Conservation (phyloP, 2,888 invertebrate genomes). For the Cosmia trapezina region DNA sequence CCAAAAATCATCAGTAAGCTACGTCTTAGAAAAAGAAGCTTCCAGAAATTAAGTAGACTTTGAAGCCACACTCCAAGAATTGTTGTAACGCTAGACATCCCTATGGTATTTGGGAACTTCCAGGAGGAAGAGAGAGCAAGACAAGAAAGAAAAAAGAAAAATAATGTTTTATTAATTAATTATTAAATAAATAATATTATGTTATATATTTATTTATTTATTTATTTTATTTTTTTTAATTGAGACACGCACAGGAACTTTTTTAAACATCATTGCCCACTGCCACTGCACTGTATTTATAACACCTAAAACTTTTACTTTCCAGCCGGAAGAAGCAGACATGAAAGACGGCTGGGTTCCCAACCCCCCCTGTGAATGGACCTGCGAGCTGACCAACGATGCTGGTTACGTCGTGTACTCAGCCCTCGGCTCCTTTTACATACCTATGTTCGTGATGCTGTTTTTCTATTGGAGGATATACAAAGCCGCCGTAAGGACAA, state of each 20-base stretch:
- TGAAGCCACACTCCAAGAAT: neutral
- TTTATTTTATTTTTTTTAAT: no score
- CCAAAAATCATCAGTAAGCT: neutral
- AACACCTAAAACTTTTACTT: neutral
- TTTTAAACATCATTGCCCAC: no score
- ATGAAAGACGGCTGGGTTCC: slow-evolving; percentile 77
- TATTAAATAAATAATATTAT: no score
- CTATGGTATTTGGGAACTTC: neutral
- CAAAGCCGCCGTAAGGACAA: slow-evolving; percentile 97
- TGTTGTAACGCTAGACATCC: neutral
- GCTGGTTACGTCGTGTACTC: slow-evolving; percentile 99
- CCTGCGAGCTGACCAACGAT: slow-evolving; percentile 97
- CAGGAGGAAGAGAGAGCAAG: neutral
- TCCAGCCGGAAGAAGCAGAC: slow-evolving; percentile 81
- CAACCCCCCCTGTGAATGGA: slow-evolving; percentile 94
- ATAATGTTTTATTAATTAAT: no score
- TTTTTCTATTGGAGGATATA: slow-evolving; percentile 99
- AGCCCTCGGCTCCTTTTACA: slow-evolving; percentile 99
- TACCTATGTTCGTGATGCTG: slow-evolving; percentile 99
- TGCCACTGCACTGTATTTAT: no score
- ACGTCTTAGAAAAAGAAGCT: neutral
- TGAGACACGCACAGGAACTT: no score
- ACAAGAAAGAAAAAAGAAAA: no score
- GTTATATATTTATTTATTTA: no score
- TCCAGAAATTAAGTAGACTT: neutral